Base-by-base conservation (phyloP, 1,140 invertebrate genomes). In the Scaptomyza graminum region DNA sequence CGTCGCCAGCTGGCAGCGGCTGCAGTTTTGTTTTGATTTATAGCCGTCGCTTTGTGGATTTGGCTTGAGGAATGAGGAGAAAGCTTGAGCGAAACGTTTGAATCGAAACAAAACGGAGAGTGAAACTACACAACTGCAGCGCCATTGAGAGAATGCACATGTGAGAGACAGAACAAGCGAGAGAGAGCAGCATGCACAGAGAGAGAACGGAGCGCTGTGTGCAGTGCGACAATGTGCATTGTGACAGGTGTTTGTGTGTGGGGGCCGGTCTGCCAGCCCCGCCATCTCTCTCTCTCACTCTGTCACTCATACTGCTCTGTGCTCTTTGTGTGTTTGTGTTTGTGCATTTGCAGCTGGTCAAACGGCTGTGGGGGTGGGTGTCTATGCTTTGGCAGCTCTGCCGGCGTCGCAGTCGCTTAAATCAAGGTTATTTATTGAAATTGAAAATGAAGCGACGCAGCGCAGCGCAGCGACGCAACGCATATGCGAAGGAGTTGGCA, bases 371-470 rank as follows among this genome's bases (percentile, higher is more conserved):
- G 57, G 73, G 72, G 67, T 77, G 72, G 60, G 65, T 52, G 68
- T 12, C n/a, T 25, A 46, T 66, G 77, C 67, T 69, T 75, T 62
- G 77, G 65, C 54, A 43, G 22, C 65, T 56, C 77, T 70, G 68
- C 49, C 51, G 31, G 44, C 83, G 83, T 55, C 69, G 79, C 75
- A 60, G 83, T 41, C 75, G 76, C 79, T 87, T 87, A 87, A 87
- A 87, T 87, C 83, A 87, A 87, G 83, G 83, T 87, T 87, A 87
- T 87, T 87, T 87, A 87, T 87, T 87, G 83, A 87, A 88, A 87
- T 87, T 87, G 83, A 87, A 87, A 87, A 83, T 88, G 83, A 87
- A 87, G 76, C 83, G 70, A 56, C 52, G 69, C 68, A 65, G 5
- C 28, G 75, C 82, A 65, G 51, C 47, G 69, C 68, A 34, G 47